Conservation (phyloP, 2,888 invertebrate genomes). For the Seira musarum region DNA sequence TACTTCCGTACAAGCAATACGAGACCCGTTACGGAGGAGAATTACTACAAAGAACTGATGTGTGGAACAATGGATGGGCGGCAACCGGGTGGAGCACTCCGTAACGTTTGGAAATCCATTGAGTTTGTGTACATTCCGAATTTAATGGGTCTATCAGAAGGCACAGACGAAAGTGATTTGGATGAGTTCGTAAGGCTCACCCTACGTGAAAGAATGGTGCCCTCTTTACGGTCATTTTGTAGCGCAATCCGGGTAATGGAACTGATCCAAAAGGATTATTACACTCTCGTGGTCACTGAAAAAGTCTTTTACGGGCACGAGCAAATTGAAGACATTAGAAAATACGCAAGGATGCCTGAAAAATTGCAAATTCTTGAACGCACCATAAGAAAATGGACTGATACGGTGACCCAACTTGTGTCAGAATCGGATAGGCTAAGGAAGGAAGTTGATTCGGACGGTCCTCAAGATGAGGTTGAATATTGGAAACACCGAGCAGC, state of each 20-base stretch:
- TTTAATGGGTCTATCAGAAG: slow-evolving; percentile 86
- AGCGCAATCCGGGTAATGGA: slow-evolving; percentile 85
- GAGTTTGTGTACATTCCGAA: slow-evolving; percentile 83
- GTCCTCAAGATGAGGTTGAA: slow-evolving; percentile 94
- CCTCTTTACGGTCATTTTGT: slow-evolving; percentile 88
- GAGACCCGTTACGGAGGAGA: slow-evolving; percentile 91
- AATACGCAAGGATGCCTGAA: slow-evolving; percentile 79
- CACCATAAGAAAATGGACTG: slow-evolving; percentile 82
- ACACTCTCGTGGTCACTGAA: slow-evolving; percentile 58
- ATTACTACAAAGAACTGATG: slow-evolving; percentile 85
- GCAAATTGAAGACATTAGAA: slow-evolving; percentile 77
- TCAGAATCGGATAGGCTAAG: slow-evolving; percentile 94
- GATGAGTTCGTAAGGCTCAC: slow-evolving; percentile 85
- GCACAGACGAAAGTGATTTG: slow-evolving; percentile 78
- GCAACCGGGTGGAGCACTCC: slow-evolving; percentile 85
- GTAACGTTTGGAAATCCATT: slow-evolving; percentile 87
- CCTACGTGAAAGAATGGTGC: slow-evolving; percentile 87
- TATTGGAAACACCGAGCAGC: slow-evolving; percentile 97
- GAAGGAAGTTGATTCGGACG: slow-evolving; percentile 89
- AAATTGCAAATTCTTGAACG: slow-evolving; percentile 81
- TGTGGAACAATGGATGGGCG: slow-evolving; percentile 87
- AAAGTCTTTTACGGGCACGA: slow-evolving; percentile 67
- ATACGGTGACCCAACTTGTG: slow-evolving; percentile 76
- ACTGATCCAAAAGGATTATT: slow-evolving; percentile 64
- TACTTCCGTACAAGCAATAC: slow-evolving; percentile 87